Conservation (phyloP, 2,797 vertebrate genomes). For the Nyctibius grandis region DNA sequence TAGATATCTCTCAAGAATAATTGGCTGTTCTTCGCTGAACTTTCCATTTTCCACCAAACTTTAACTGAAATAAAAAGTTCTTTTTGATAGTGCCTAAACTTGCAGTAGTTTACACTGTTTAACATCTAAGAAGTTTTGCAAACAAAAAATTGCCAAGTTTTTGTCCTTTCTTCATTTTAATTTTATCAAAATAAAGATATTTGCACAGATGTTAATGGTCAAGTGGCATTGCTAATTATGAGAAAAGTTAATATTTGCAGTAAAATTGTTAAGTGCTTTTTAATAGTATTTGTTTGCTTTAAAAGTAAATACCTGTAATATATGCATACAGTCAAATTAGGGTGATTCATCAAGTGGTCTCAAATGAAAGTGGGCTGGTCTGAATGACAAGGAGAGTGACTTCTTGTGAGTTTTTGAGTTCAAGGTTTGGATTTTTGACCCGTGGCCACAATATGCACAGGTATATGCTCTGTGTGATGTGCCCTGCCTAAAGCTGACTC, state of each 20-base stretch:
- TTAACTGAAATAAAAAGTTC: background rate
- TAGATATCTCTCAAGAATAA: background rate
- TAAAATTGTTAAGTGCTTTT: background rate
- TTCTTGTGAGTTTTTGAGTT: background rate
- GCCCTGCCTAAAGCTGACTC: background rate
- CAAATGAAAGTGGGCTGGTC: background rate
- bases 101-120: background rate
- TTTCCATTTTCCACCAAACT: background rate
- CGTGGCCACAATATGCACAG: rapidly evolving
- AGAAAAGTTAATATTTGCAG: background rate
- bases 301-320: background rate
- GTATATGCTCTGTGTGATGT: background rate
- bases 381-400: background rate
- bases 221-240: background rate
- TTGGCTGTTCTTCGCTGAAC: background rate
- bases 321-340: background rate
- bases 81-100: background rate
- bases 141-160: background rate
- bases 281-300: background rate
- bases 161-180: background rate
- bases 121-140: background rate
- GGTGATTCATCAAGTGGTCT: background rate
- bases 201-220: background rate
- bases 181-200: background rate
- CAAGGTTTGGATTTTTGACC: background rate